Evolutionary conservation across 2,888 invertebrate genomes (phyloP).

Genomic region (Empis livida): DNA sequence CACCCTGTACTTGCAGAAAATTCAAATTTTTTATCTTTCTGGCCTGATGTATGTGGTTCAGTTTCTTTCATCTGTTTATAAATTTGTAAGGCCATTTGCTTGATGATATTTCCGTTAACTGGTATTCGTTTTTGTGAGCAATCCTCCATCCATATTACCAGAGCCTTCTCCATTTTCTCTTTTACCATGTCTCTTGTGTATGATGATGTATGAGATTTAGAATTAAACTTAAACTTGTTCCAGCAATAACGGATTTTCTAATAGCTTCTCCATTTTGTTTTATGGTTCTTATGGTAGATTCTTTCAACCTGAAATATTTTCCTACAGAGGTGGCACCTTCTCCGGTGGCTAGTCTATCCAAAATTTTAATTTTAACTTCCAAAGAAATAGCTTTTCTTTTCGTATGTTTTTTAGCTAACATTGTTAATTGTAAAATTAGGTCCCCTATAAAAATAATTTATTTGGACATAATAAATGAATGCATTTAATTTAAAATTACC

Average conservation of each 20-base stretch:
- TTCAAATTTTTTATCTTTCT: background rate
- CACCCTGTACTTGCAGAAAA: slow-evolving; percentile 6
- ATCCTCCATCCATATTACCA: slow-evolving; percentile 11
- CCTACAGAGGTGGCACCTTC: slow-evolving; percentile 11
- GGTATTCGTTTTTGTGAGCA: slow-evolving; percentile 10
- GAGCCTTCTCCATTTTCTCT: slow-evolving; percentile 12
- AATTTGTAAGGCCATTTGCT: slow-evolving; percentile 2
- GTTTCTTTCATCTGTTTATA: slow-evolving; percentile 7
- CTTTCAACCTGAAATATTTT: slow-evolving; percentile 8
- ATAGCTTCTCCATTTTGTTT: slow-evolving; percentile 9
- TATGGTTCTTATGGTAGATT: slow-evolving; percentile 11
- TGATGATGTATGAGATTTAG: slow-evolving; percentile 8
- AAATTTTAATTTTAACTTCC: slow-evolving; percentile 7
- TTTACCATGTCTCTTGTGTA: slow-evolving; percentile 10
- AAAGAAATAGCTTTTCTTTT: slow-evolving; percentile 4
- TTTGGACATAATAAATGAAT: too few relatives aligned
- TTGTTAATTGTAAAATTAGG: background rate
- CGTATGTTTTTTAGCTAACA: background rate
- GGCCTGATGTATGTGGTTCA: slow-evolving; percentile 1
- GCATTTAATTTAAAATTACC: too few relatives aligned
- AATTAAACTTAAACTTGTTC: slow-evolving; percentile 6
- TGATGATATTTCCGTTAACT: slow-evolving; percentile 7
- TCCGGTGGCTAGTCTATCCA: slow-evolving; percentile 9
- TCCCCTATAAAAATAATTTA: too few relatives aligned
- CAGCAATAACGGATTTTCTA: slow-evolving; percentile 9